These are phyloP conservation scores for Hylaea fasciaria DNA, from an alignment of 2,888 invertebrate genomes.

Conservation along the genomic window DNA sequence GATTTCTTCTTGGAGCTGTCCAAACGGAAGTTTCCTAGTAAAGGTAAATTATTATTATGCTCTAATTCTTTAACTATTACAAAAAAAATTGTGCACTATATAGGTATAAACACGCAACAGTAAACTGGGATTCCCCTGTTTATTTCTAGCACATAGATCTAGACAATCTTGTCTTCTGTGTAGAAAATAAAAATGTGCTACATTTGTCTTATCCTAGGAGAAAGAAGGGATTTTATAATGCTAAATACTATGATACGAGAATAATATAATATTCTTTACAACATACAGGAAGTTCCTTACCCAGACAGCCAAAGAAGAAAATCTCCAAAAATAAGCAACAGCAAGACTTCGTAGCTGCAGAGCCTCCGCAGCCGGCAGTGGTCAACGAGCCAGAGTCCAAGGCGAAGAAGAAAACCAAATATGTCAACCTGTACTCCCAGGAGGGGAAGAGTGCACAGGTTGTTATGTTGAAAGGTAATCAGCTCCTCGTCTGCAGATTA, in stretches of 20 bases:
- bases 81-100: not conserved
- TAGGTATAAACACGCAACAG: too few relatives aligned
- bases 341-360: conserved; percentile 55
- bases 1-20: conserved; percentile 87
- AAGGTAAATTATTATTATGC: conserved; percentile 50
- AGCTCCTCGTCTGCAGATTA: not conserved
- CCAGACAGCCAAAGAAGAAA: conserved; percentile 75
- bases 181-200: too few relatives aligned
- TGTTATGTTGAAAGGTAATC: conserved; percentile 58
- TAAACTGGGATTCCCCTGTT: too few relatives aligned
- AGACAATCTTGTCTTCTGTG: too few relatives aligned
- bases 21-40: conserved; percentile 78
- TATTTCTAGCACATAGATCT: too few relatives aligned
- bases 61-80: too few relatives aligned
- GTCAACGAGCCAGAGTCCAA: conserved; percentile 56
- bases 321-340: conserved; percentile 72
- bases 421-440: conserved; percentile 89
- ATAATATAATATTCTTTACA: not conserved
- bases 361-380: conserved; percentile 40
- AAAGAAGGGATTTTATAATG: too few relatives aligned
- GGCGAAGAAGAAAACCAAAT: conserved; percentile 88
- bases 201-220: too few relatives aligned
- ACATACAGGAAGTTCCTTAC: conserved; percentile 54
- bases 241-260: too few relatives aligned
- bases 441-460: conserved; percentile 87